These are phyloP conservation scores for Platerodrilus igneus DNA, from an alignment of 2,888 invertebrate species.

Conservation along the genomic window DNA sequence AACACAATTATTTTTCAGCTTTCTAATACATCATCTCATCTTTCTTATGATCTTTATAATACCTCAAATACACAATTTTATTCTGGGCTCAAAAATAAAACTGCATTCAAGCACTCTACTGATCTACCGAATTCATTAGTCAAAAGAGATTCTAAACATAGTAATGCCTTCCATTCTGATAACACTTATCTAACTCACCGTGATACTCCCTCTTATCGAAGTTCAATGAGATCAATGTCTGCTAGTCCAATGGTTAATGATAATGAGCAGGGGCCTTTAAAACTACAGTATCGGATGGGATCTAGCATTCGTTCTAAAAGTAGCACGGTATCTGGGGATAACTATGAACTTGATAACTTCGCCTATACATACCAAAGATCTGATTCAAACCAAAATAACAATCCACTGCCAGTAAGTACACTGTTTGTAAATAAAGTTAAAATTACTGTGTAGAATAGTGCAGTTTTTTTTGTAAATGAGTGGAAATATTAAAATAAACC, in stretches of 20 bases:
- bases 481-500: conserved; percentile 4
- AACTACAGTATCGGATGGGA: conserved; percentile 38
- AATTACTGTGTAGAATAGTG: neutral
- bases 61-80: conserved; percentile 25
- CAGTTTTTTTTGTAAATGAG: conserved; percentile 1
- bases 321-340: conserved; percentile 46
- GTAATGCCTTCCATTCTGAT: conserved; percentile 33
- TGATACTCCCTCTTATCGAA: conserved; percentile 32
- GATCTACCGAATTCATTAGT: conserved; percentile 27
- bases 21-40: conserved; percentile 31
- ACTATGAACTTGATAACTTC: conserved; percentile 31
- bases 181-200: conserved; percentile 35
- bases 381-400: conserved; percentile 34
- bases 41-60: conserved; percentile 31
- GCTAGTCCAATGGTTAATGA: conserved; percentile 33
- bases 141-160: conserved; percentile 32
- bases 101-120: conserved; percentile 20
- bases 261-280: conserved; percentile 33
- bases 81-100: conserved; percentile 19
- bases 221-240: conserved; percentile 31
- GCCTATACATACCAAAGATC: conserved; percentile 31
- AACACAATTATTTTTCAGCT: conserved; percentile 28
- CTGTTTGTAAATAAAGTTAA: conserved; percentile 3
- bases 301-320: conserved; percentile 38
- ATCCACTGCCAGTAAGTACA: conserved; percentile 34